Evolutionary conservation across 2,797 vertebrate genomes (phyloP).

Genomic region (Urophycis tenuis): DNA sequence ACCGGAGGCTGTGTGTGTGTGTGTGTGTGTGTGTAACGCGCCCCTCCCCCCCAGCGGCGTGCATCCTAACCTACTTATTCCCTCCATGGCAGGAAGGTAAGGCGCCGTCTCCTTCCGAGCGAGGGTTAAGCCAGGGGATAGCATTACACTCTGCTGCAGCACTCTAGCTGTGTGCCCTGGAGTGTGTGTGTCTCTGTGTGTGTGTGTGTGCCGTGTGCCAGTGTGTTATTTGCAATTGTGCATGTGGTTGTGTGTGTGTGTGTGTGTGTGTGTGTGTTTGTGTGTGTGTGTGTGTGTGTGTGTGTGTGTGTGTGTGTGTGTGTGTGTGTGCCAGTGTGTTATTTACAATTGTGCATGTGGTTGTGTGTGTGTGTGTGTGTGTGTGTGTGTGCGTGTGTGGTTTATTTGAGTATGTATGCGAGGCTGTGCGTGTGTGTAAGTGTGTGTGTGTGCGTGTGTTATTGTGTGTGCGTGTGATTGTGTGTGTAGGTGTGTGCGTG

Average conservation of each 20-base stretch:
- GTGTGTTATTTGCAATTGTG: too few relatives aligned
- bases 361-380: conserved; percentile 36
- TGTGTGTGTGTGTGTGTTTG: background rate
- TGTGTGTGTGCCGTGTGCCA: background rate
- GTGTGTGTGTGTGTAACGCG: background rate
- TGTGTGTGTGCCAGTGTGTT: too few relatives aligned
- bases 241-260: conserved; percentile 27
- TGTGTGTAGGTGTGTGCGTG: too few relatives aligned
- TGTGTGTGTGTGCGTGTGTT: conserved; percentile 3
- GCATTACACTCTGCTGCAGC: background rate
- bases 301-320: conserved; percentile 1
- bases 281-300: conserved; percentile 7
- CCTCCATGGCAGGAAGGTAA: background rate
- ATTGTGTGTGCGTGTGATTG: too few relatives aligned
- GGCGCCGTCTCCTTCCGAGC: background rate
- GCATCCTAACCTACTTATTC: conserved; percentile 4
- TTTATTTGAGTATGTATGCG: background rate
- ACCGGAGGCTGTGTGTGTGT: conserved; percentile 3
- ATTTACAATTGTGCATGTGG: conserved; percentile 32
- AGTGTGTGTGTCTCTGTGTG: conserved; percentile 35
- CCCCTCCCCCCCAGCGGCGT: background rate
- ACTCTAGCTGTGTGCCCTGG: background rate
- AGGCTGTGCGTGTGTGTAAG: background rate
- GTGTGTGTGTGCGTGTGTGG: conserved; percentile 4
- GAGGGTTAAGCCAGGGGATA: conserved; percentile 1